A percentile compares a stretch with the other conserved stretches of the same genome.
phyloP scores from a whole-genome alignment of 2,113 vertebrate species.

The Hepsetus odoe region DNA sequence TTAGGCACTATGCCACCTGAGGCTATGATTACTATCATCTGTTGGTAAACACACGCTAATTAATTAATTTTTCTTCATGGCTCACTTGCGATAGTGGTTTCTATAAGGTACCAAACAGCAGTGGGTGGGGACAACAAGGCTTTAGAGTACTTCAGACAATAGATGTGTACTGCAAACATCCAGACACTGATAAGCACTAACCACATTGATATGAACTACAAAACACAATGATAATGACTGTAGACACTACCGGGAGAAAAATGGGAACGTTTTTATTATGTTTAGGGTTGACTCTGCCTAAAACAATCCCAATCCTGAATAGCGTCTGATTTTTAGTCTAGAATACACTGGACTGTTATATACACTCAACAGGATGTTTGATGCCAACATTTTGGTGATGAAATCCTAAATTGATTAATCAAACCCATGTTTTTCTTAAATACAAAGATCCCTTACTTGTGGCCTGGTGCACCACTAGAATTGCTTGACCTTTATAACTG shows the following conservation, averaged over 20 bases:
- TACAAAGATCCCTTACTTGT: constrained; percentile 30
- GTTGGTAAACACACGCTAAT: constrained; percentile 67
- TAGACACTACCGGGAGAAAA: too few species aligned
- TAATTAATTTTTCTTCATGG: constrained; percentile 69
- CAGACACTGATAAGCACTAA: neutral
- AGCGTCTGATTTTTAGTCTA: too few species aligned
- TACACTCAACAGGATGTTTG: too few species aligned
- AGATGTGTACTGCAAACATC: neutral
- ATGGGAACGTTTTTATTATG: too few species aligned
- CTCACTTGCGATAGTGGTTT: constrained; percentile 59
- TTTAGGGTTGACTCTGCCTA: too few species aligned
- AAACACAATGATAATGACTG: neutral
- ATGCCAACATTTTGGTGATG: neutral
- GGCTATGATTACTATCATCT: constrained; percentile 61
- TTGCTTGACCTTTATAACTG: neutral
- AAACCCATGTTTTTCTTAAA: neutral
- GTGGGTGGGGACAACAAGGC: neutral
- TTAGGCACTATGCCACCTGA: constrained; percentile 54
- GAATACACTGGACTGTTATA: too few species aligned
- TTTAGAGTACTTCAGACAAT: neutral
- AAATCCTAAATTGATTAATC: neutral
- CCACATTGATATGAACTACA: neutral
- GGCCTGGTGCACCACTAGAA: neutral
- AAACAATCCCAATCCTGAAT: too few species aligned
- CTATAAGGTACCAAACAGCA: constrained; percentile 69